These are phyloP conservation scores for Syngnathus typhle DNA, from an alignment of 2,113 vertebrate species.

Conservation along the genomic window DNA sequence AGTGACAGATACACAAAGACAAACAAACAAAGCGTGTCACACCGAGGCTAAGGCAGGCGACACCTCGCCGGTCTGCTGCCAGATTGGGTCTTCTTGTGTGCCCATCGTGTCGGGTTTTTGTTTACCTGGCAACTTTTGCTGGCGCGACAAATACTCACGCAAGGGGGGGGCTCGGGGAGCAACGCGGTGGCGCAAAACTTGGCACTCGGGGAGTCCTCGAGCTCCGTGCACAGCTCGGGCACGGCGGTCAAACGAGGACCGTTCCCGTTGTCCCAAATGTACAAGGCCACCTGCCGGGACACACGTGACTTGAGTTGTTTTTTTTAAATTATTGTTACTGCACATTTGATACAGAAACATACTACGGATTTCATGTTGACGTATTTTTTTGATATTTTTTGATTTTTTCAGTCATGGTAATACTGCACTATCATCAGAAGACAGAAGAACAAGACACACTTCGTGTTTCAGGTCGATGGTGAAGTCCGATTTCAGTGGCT, in stretches of 20 bases:
- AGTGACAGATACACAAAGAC: no score
- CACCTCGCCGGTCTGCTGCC: no score
- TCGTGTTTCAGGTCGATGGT: constrained; percentile 97
- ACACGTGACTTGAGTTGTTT: background rate
- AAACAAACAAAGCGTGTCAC: no score
- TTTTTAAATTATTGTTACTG: no score
- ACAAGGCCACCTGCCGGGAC: constrained; percentile 81
- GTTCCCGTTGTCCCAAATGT: constrained; percentile 86
- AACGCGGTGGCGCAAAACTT: constrained; percentile 77
- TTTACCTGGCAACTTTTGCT: background rate
- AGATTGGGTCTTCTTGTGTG: background rate
- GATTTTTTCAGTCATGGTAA: no score
- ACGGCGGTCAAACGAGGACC: constrained; percentile 80
- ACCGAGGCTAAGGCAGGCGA: no score
- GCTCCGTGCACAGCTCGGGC: constrained; percentile 83
- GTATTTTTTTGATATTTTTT: no score
- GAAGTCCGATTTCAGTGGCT: constrained; percentile 91
- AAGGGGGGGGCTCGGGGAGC: constrained; percentile 73
- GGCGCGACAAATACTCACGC: constrained; percentile 74
- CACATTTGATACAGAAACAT: no score
- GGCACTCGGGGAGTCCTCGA: constrained; percentile 47
- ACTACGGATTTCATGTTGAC: no score
- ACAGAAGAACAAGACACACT: constrained; percentile 66
- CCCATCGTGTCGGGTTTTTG: background rate
- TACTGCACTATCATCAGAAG: background rate